Percentiles rank a stretch among this genome's conserved stretches.
Evolutionary conservation across 1,140 invertebrate genomes (phyloP).

Genomic region (Pseudomyrmex sp.): DNA sequence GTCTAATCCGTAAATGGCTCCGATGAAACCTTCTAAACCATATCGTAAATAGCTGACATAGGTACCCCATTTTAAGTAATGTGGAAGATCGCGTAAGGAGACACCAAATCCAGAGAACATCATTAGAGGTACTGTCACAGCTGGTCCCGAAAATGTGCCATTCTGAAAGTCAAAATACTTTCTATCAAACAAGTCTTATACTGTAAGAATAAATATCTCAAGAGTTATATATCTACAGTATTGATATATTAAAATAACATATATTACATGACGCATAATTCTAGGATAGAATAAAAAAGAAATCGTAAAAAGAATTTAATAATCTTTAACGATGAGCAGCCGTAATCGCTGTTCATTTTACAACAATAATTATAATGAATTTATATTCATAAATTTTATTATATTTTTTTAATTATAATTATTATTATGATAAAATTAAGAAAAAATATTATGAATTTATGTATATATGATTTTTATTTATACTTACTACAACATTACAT

Average conservation of each 20-base stretch:
- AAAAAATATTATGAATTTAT: background rate
- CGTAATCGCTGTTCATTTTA: too few species aligned
- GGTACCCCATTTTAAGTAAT: constrained; percentile 94
- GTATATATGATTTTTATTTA: constrained; percentile 56
- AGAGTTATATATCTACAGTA: too few species aligned
- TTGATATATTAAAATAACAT: too few species aligned
- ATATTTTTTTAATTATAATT: background rate
- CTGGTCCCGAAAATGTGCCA: constrained; percentile 93
- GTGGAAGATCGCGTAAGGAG: constrained; percentile 90
- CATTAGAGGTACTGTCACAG: constrained; percentile 93
- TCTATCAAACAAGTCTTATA: background rate
- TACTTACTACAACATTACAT: constrained; percentile 92
- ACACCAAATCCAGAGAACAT: constrained; percentile 95
- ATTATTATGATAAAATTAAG: too few species aligned
- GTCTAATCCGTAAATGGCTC: constrained; percentile 93
- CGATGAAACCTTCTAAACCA: constrained; percentile 93
- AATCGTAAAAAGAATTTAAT: too few species aligned
- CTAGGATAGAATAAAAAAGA: too few species aligned
- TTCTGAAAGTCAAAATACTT: constrained; percentile 86
- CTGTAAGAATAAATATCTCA: too few species aligned
- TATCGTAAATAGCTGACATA: constrained; percentile 95
- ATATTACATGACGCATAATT: too few species aligned
- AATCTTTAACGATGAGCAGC: too few species aligned
- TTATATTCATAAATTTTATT: too few species aligned
- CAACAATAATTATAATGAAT: too few species aligned